Evolutionary conservation across 2,113 vertebrate species (phyloP).

Genomic region (Nannospalax galili): DNA sequence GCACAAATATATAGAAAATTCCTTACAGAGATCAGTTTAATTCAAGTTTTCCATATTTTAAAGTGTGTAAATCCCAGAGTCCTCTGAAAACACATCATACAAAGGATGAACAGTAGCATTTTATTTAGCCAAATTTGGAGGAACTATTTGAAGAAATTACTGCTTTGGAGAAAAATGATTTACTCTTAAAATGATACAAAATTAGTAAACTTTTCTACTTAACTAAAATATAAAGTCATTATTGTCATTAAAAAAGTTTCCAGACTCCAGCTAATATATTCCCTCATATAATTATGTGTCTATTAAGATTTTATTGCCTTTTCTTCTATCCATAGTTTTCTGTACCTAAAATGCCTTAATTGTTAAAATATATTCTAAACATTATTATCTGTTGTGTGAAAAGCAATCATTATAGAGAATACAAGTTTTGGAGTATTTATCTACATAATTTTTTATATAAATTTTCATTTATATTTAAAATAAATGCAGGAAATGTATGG

Average conservation of each 20-base stretch:
- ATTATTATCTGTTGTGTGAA: not conserved
- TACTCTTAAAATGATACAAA: not conserved
- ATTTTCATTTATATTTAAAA: not conserved
- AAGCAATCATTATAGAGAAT: not conserved
- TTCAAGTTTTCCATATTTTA: not conserved
- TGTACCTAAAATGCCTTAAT: not conserved
- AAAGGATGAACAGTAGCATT: not conserved
- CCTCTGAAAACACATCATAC: not conserved
- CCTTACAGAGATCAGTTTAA: not conserved
- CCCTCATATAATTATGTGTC: not conserved
- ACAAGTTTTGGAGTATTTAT: not conserved
- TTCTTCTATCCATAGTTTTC: not conserved
- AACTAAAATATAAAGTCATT: not conserved
- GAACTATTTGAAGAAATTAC: not conserved
- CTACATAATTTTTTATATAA: too few species aligned
- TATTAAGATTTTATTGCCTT: constrained; percentile 22
- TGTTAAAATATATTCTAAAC: not conserved
- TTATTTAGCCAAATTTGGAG: not conserved
- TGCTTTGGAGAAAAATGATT: not conserved
- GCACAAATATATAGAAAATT: not conserved
- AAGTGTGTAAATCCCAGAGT: not conserved
- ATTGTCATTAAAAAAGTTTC: not conserved
- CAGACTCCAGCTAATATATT: not conserved
- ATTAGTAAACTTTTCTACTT: not conserved
- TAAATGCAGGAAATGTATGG: not conserved